These are phyloP conservation scores for Xenotilapia caudafasciata DNA, from an alignment of 2,113 vertebrate species.

Conservation along the genomic window DNA sequence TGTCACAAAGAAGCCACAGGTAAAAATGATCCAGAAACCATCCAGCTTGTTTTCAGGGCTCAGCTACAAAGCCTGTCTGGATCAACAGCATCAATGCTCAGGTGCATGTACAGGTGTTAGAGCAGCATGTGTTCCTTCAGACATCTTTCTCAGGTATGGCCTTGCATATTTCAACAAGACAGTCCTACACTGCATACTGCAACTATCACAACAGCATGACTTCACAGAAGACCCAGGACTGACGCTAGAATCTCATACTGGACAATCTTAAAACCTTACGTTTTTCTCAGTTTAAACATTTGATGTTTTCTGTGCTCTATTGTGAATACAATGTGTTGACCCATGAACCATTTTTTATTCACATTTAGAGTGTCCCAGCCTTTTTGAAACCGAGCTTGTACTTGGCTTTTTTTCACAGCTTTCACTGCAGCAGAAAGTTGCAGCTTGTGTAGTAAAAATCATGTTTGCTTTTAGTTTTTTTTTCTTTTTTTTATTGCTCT, in stretches of 20 bases:
- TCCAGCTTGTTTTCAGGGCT: neutral
- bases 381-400: neutral
- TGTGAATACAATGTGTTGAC: neutral
- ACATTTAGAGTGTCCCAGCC: neutral
- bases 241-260: neutral
- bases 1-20: neutral
- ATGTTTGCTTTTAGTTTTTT: neutral
- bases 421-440: neutral
- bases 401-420: neutral
- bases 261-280: neutral
- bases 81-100: neutral
- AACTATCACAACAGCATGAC: neutral
- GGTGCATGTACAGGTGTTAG: neutral
- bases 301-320: neutral
- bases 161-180: neutral
- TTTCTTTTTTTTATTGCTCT: fast-evolving
- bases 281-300: neutral
- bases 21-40: neutral
- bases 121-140: neutral
- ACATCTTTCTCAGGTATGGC: neutral
- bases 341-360: neutral
- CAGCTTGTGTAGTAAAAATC: neutral
- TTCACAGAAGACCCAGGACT: neutral
- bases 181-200: neutral
- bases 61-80: neutral